Base-by-base conservation (phyloP, 2,888 invertebrate species). In the Colletes collaris region DNA sequence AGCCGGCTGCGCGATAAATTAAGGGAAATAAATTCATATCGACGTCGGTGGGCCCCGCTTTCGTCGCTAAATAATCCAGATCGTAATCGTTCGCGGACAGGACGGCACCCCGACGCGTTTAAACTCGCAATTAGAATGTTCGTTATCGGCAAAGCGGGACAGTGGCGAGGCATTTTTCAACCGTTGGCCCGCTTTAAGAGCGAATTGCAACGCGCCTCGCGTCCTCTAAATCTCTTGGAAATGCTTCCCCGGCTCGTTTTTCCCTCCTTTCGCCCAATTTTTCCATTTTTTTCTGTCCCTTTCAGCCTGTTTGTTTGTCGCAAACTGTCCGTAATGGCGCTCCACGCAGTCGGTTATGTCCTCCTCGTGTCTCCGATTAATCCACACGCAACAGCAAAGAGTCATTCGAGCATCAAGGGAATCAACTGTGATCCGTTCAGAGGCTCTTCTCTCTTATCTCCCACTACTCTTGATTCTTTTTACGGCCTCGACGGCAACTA, bases 171-270 rank as follows among this genome's bases (percentile, higher is more conserved):
- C 49, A 66, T 63, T 77, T 75, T 63, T 76, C 46, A 67, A 13
- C 37, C 2, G 4, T 8, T 44, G 44, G 50, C 62, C 11, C 7
- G 76, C 35, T 62, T 60, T 67, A 35, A 68, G 69, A 49, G 55
- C 40, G 50, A 68, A 37, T 68, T 16, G 59, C 59, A 60, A 37
- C 53, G 73, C 44, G 11, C 52, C 16, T 35, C 40, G 46, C 64
- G 55, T 55, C 74, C n/a, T 74, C 75, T 74, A 75, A 76, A 76
- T 76, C 76, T 75, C 75, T 44, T 53, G 60, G 55, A 74, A 76
- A 75, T 44, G 56, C 53, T 75, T 37, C 35, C 60, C 44, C 44
- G 2, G 44, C 44, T 4, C 44, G 44, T 44, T 44, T 44, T 44
- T 8, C 8, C 40, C 40, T 44, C 8, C 44, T 44, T 8, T 44